phyloP scores from a whole-genome alignment of 2,113 vertebrate species.

The Paratilapia polleni region DNA sequence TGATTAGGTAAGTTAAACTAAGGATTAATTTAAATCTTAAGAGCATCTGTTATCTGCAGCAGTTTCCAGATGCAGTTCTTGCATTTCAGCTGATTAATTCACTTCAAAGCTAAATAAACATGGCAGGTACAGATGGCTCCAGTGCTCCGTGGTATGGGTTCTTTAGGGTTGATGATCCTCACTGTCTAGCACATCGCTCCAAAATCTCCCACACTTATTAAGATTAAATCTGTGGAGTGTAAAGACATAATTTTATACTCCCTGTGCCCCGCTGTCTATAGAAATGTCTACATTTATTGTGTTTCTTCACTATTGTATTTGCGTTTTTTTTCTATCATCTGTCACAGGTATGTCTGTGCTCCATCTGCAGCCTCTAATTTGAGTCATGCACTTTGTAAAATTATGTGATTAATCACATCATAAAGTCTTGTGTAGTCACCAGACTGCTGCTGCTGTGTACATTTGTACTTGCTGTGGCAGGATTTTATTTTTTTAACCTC shows the following conservation, averaged over 20 bases:
- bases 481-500: background rate
- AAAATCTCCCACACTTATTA: background rate
- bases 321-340: background rate
- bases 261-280: background rate
- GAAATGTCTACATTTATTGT: background rate
- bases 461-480: too few relatives aligned
- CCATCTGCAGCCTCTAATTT: background rate
- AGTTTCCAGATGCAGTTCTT: constrained; percentile 1
- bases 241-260: background rate
- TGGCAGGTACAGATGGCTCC: background rate
- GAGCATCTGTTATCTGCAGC: background rate
- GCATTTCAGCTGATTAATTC: background rate
- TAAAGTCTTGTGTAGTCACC: too few relatives aligned
- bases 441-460: background rate
- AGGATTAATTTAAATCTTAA: background rate
- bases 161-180: background rate
- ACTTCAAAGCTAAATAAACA: background rate
- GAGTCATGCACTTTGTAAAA: background rate
- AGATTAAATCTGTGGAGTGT: background rate
- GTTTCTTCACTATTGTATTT: background rate
- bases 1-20: background rate
- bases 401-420: background rate
- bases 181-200: background rate
- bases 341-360: background rate
- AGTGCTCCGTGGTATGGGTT: background rate